Evolutionary conservation across 2,797 vertebrate genomes (phyloP).

Genomic region (Mormyrops boulengeri): DNA sequence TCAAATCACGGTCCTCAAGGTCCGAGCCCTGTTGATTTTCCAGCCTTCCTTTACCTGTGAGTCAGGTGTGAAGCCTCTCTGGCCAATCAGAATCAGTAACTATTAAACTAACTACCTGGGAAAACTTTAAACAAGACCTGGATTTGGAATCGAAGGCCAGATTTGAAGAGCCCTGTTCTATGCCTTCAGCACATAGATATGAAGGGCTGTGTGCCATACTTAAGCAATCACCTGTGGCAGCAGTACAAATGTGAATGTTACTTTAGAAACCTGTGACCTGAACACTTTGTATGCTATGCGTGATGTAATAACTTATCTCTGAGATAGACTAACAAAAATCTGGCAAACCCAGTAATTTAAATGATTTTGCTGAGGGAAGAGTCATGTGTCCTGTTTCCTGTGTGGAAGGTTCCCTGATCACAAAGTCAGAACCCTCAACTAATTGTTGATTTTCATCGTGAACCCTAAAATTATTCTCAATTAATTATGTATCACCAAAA

Average conservation of each 20-base stretch:
- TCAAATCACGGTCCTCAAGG: too few relatives aligned
- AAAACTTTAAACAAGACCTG: too few relatives aligned
- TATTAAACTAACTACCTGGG: too few relatives aligned
- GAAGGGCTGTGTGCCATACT: not conserved
- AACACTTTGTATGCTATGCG: not conserved
- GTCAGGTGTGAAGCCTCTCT: too few relatives aligned
- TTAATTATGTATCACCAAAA: not conserved
- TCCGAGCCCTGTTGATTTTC: too few relatives aligned
- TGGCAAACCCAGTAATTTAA: not conserved
- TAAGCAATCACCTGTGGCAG: not conserved
- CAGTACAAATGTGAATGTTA: not conserved
- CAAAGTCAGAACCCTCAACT: not conserved
- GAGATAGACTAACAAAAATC: not conserved
- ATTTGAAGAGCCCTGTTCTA: not conserved
- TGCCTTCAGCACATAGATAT: not conserved
- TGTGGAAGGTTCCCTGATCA: not conserved
- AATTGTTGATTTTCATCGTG: not conserved
- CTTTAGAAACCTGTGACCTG: not conserved
- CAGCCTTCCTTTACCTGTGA: too few relatives aligned
- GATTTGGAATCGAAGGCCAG: too few relatives aligned
- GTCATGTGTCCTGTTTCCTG: not conserved
- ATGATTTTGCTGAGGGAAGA: not conserved
- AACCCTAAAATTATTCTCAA: not conserved
- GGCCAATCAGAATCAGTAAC: too few relatives aligned
- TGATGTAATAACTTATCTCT: not conserved